A percentile compares a stretch with the other conserved stretches of the same genome.
These are phyloP conservation scores for Tapirus terrestris DNA, from an alignment of 2,113 vertebrate species.

Conservation along the genomic window DNA sequence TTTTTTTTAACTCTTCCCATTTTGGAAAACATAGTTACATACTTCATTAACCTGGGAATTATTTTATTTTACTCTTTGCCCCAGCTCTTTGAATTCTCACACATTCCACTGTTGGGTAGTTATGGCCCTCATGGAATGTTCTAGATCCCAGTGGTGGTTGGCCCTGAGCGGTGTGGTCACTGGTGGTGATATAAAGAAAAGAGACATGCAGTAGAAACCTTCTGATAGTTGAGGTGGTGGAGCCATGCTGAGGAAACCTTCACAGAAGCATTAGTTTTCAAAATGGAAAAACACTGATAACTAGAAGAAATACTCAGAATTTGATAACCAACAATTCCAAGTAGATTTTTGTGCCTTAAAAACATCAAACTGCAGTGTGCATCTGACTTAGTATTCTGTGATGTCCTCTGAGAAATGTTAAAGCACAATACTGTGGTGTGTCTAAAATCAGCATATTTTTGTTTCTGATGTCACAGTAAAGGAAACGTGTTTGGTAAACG, in stretches of 20 bases:
- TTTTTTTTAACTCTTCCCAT: not conserved
- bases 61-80: not conserved
- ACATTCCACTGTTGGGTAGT: not conserved
- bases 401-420: not conserved
- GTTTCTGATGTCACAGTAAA: not conserved
- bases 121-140: not conserved
- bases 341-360: not conserved
- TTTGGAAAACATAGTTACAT: slow-evolving; percentile 17
- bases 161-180: not conserved
- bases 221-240: not conserved
- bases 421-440: not conserved
- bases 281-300: not conserved
- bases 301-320: slow-evolving; percentile 36
- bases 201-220: not conserved
- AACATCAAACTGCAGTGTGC: not conserved
- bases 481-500: not conserved
- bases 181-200: not conserved
- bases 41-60: not conserved
- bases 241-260: not conserved
- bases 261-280: not conserved
- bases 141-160: too few species aligned
- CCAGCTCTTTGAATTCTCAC: not conserved
- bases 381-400: slow-evolving; percentile 38
- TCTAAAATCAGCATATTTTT: not conserved
- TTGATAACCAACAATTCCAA: not conserved